phyloP scores from a whole-genome alignment of 35 echinoderm and acorn worm species.

The Hemicentrotus pulcherrimus region DNA sequence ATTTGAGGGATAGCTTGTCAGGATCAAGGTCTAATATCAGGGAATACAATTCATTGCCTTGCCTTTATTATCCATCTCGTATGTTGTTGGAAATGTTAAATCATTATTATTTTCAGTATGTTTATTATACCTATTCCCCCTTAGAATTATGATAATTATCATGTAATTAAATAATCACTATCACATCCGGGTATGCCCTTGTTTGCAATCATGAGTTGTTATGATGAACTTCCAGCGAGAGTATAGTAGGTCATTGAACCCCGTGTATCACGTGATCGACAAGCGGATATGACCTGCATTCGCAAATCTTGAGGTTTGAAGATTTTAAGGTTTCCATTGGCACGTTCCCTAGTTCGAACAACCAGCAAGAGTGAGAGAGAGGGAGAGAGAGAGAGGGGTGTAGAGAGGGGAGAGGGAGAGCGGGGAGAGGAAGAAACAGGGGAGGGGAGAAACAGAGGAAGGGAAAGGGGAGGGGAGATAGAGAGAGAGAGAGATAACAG shows the following conservation, averaged over 20 bases:
- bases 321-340: not conserved
- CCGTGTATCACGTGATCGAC: not conserved
- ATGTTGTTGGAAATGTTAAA: not conserved
- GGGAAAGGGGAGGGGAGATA: too few relatives aligned
- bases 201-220: not conserved
- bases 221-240: not conserved
- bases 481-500: too few relatives aligned
- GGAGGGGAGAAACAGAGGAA: too few relatives aligned
- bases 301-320: not conserved
- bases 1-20: too few relatives aligned
- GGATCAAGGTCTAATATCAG: too few relatives aligned
- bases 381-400: not conserved
- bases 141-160: not conserved
- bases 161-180: not conserved
- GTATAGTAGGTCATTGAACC: not conserved
- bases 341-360: too few relatives aligned
- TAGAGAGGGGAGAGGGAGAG: not conserved
- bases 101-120: too few relatives aligned
- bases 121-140: too few relatives aligned
- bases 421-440: too few relatives aligned
- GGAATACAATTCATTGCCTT: not conserved
- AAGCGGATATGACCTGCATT: not conserved
- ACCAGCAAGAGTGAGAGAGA: too few relatives aligned
- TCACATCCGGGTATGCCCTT: not conserved
- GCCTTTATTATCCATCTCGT: not conserved